Evolutionary conservation across 2,113 vertebrate species (phyloP).

Genomic region (Delphinapterus leucas): DNA sequence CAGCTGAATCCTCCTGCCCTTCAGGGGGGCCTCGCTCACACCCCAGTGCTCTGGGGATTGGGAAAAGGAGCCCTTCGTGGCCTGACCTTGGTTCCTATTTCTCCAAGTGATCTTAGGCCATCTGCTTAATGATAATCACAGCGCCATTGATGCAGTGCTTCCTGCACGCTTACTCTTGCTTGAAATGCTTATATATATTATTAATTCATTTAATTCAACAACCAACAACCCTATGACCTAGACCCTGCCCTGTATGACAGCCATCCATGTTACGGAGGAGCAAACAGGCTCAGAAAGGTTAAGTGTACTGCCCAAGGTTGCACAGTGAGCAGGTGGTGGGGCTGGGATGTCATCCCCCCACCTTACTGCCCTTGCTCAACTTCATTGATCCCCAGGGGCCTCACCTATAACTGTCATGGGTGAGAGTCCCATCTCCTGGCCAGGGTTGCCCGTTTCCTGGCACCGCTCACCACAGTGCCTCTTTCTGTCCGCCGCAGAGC

Average conservation of each 20-base stretch:
- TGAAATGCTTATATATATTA: not conserved
- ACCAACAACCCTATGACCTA: not conserved
- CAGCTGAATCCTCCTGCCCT: not conserved
- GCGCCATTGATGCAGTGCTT: accelerated
- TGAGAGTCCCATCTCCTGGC: not conserved
- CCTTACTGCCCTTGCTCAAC: no score
- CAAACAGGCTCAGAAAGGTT: not conserved
- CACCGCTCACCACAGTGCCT: not conserved
- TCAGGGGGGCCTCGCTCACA: not conserved
- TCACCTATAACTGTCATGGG: accelerated
- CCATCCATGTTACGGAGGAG: no score
- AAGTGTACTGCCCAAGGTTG: not conserved
- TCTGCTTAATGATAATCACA: not conserved
- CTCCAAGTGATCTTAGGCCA: not conserved
- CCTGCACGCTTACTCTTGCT: not conserved
- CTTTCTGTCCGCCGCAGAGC: not conserved
- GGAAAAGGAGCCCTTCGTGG: not conserved
- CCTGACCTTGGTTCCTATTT: not conserved
- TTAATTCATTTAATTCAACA: not conserved
- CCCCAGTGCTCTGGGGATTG: not conserved
- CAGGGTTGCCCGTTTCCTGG: accelerated
- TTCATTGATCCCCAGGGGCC: not conserved
- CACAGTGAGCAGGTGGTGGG: not conserved
- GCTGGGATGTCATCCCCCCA: not conserved
- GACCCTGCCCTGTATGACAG: not conserved